Evolutionary conservation across 1,140 invertebrate species (phyloP), one percentile per base, ranked within the genome.

Genomic region (Anthonomus grandis): DNA sequence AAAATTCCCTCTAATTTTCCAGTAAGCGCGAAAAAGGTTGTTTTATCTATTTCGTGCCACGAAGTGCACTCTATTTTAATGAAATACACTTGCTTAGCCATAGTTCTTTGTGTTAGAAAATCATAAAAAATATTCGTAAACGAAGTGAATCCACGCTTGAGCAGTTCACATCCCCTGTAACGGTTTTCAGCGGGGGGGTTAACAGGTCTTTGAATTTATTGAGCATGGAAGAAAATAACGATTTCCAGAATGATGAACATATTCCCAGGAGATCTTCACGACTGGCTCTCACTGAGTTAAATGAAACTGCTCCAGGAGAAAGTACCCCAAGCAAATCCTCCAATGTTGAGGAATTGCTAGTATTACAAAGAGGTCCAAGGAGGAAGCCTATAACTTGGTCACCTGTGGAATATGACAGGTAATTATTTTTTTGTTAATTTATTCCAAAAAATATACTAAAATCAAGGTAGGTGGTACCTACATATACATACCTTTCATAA

Each of bases 321-420:
- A 31, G 24, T 24, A 65, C 60, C 19, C 64, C 64, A 8, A 64
- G 63, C 37, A 71, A 70, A 63, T 61, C 49, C 8, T 45, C 59
- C 4, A 71, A 64, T 37, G 63, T 67, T 3, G 70, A 72, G 51
- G 70, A 72, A 60, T 46, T 69, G 56, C 48, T 72, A 5, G 68
- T 72, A 25, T 60, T 70, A 22, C 70, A 71, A 39, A 63, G 70
- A 49, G 70, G 70, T 8, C 65, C 67, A 4, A 53, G 70, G 17
- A 56, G 54, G 18, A 70, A 69, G 34, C 70, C 70, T 3, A 54
- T 70, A 9, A 70, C 67, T 25, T 72, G 70, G 70, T 72, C 70
- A 25, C 70, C 70, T 24, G 62, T 70, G 21, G 69, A 72, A 17
- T 66, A 64, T 25, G 62, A 70, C 25, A 61, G 62, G 48, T 59